phyloP scores from a whole-genome alignment of 2,888 invertebrate genomes.

The Lasioglossum malachurum region DNA sequence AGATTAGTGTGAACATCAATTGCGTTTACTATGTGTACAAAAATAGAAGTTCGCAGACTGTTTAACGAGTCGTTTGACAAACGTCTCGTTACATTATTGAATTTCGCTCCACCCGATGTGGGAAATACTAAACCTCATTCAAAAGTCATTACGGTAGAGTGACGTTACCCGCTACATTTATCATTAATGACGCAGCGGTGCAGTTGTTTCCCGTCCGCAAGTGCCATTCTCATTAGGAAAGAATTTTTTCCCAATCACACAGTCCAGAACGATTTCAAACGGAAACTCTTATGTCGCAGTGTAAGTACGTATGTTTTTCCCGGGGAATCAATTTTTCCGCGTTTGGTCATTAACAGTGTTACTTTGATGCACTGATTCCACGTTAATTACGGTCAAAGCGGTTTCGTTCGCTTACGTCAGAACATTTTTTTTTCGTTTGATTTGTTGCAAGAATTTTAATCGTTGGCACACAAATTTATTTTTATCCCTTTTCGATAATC shows the following conservation, averaged over 20 bases:
- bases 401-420: neutral
- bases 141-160: conserved; percentile 19
- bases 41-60: neutral
- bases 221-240: conserved; percentile 11
- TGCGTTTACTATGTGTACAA: neutral
- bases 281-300: neutral
- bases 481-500: neutral
- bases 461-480: neutral
- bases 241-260: neutral
- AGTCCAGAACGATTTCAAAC: neutral
- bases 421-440: accelerated
- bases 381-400: neutral
- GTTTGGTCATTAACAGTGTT: neutral
- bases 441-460: neutral
- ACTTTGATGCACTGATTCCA: neutral
- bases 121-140: conserved; percentile 18
- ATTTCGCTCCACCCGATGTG: neutral
- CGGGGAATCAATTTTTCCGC: neutral
- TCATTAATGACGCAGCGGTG: conserved; percentile 10
- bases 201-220: conserved; percentile 3
- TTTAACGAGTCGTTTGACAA: neutral
- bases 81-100: neutral
- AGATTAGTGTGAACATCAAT: neutral
- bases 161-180: conserved; percentile 19
- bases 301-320: neutral